These are phyloP conservation scores for Nasonia oneida DNA, from an alignment of 2,888 invertebrate species.

Conservation along the genomic window DNA sequence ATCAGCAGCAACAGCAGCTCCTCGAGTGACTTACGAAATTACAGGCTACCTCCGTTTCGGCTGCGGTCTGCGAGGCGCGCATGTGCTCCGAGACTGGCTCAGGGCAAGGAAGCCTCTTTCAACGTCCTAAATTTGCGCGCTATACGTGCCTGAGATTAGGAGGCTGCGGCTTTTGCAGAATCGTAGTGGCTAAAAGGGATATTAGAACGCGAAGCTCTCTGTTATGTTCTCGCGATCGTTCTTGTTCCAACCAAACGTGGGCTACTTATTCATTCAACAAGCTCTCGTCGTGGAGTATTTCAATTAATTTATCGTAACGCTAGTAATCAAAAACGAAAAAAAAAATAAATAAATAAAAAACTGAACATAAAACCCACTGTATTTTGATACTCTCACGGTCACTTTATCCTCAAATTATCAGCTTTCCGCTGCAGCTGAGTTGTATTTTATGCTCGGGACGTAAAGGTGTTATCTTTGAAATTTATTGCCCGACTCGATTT, in stretches of 20 bases:
- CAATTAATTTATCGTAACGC: background rate
- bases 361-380: background rate
- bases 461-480: constrained; percentile 51
- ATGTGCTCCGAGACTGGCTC: constrained; percentile 19
- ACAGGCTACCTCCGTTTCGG: constrained; percentile 63
- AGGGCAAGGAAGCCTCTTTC: background rate
- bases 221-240: background rate
- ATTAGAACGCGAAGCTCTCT: too few relatives aligned
- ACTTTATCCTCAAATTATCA: constrained; percentile 39
- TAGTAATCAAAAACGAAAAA: background rate
- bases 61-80: constrained; percentile 29
- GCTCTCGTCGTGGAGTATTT: background rate
- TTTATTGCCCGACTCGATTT: constrained; percentile 49
- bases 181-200: too few relatives aligned
- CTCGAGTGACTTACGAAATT: constrained; percentile 61
- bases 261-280: constrained; percentile 10
- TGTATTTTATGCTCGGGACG: constrained; percentile 30
- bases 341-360: background rate
- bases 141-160: constrained; percentile 15
- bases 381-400: constrained; percentile 1
- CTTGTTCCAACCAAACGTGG: background rate
- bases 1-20: constrained; percentile 29
- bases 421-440: constrained; percentile 7
- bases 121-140: constrained; percentile 26
- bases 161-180: constrained; percentile 1